These are phyloP conservation scores for Neosilurus mollespiculum DNA, from an alignment of 2,797 vertebrate genomes.

Conservation along the genomic window DNA sequence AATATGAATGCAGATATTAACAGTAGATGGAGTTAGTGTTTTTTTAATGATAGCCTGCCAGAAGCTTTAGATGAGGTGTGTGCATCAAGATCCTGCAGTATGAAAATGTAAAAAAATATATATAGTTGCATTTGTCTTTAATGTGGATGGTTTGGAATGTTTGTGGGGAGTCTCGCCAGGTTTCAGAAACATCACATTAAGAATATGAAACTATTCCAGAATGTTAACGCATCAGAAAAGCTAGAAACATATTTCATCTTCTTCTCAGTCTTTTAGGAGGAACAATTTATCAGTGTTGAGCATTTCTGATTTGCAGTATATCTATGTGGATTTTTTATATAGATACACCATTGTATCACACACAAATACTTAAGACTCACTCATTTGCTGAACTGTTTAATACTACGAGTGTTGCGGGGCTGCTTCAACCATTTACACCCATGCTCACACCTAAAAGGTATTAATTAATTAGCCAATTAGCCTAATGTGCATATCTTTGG, in stretches of 20 bases:
- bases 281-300: background rate
- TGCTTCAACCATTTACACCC: no score
- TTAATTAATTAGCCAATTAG: no score
- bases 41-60: background rate
- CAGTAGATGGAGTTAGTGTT: background rate
- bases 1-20: background rate
- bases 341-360: no score
- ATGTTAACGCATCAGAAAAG: background rate
- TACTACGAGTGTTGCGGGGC: no score
- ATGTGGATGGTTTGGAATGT: background rate
- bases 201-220: background rate
- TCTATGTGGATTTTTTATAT: background rate
- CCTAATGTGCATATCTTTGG: no score
- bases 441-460: no score
- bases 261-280: background rate
- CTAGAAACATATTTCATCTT: background rate
- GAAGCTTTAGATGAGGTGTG: background rate
- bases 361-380: no score
- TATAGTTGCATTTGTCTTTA: background rate
- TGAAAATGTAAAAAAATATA: background rate
- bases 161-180: background rate
- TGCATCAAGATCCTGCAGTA: background rate
- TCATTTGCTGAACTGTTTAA: no score
- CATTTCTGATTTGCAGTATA: background rate
- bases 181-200: background rate